Conservation (phyloP, 2,888 invertebrate species). For the Cantharis nigra region DNA sequence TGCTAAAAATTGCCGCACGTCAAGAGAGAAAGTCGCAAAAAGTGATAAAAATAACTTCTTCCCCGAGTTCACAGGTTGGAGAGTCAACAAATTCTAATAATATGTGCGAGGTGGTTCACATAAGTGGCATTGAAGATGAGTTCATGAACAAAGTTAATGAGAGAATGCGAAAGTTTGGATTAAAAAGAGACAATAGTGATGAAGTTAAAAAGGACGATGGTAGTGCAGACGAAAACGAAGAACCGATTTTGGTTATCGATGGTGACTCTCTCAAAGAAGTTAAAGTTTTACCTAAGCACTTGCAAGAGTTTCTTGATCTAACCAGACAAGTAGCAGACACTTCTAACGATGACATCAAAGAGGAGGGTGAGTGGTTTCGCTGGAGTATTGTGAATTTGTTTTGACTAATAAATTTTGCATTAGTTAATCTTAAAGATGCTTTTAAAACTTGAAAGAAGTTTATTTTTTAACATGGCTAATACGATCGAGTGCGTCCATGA, state of each 20-base stretch:
- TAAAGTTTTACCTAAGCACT: conserved; percentile 72
- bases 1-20: conserved; percentile 76
- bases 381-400: conserved; percentile 41
- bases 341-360: conserved; percentile 52
- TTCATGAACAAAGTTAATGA: conserved; percentile 78
- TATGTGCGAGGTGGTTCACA: conserved; percentile 46
- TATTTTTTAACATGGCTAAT: conserved; percentile 59
- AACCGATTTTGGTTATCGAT: conserved; percentile 64
- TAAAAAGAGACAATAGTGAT: conserved; percentile 68
- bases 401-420: conserved; percentile 55
- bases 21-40: conserved; percentile 79
- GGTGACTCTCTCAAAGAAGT: conserved; percentile 67
- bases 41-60: conserved; percentile 76
- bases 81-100: conserved; percentile 38
- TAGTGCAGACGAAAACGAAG: conserved; percentile 43
- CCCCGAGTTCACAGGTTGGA: conserved; percentile 54
- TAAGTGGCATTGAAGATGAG: conserved; percentile 70
- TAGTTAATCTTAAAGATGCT: background rate
- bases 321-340: conserved; percentile 49
- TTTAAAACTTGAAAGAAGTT: conserved; percentile 40
- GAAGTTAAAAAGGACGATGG: conserved; percentile 48
- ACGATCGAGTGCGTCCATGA: conserved; percentile 57
- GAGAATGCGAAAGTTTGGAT: conserved; percentile 70
- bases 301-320: conserved; percentile 77
- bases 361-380: conserved; percentile 58